phyloP scores from a whole-genome alignment of 2,113 vertebrate genomes.

The Cebus imitator region DNA sequence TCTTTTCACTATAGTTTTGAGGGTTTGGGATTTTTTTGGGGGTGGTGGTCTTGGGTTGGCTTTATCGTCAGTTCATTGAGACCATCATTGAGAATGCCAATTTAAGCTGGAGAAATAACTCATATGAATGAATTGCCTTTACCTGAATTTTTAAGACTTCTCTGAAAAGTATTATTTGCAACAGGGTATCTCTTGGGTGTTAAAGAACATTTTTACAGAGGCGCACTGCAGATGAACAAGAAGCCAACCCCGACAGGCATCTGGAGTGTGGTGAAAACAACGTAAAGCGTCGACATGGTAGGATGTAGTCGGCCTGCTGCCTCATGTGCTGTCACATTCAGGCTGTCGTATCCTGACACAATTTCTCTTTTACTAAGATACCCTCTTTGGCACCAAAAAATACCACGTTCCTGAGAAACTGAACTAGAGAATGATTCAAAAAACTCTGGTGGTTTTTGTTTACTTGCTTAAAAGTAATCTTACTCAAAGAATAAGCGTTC shows the following conservation, averaged over 20 bases:
- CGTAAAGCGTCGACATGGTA: constrained; percentile 54
- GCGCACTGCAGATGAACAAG: constrained; percentile 68
- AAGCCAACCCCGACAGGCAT: constrained; percentile 64
- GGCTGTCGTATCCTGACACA: constrained; percentile 71
- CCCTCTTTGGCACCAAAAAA: constrained; percentile 39
- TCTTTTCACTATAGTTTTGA: neutral
- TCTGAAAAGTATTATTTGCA: constrained; percentile 48
- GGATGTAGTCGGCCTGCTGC: constrained; percentile 62
- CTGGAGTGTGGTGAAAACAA: constrained; percentile 71
- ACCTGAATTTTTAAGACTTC: constrained; percentile 42
- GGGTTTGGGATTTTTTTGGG: too few species aligned
- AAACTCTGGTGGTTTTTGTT: constrained; percentile 46
- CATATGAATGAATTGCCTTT: neutral
- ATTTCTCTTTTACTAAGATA: constrained; percentile 80
- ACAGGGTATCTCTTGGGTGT: constrained; percentile 58
- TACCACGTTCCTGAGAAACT: constrained; percentile 70
- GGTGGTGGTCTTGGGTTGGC: neutral
- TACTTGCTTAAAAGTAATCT: constrained; percentile 11
- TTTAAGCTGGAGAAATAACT: neutral
- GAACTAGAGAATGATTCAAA: constrained; percentile 55
- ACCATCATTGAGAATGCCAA: neutral
- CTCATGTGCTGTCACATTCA: constrained; percentile 74
- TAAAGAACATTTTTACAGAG: constrained; percentile 64
- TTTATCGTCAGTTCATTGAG: neutral
- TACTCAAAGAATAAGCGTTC: neutral